Conservation (phyloP, 1,140 invertebrate species). For the Apolygus lucorum region DNA sequence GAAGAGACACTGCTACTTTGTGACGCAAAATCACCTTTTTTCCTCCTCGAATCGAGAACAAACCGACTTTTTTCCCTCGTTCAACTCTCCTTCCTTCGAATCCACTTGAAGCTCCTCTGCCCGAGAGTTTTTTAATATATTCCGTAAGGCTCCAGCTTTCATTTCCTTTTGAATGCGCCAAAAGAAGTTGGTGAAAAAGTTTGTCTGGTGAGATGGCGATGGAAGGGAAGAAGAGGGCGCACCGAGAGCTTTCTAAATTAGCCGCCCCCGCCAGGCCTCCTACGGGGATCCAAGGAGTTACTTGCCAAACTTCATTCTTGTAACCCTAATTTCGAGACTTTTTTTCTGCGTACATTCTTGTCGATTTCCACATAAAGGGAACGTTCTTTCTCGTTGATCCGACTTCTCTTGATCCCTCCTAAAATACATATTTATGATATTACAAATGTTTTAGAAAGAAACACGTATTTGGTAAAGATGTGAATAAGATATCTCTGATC, state of each 20-base stretch:
- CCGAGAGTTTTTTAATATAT: slow-evolving; percentile 14
- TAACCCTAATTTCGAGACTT: not conserved
- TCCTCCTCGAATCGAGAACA: too few species aligned
- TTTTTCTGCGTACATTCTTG: too few species aligned
- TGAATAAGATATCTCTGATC: too few species aligned
- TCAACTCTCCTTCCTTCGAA: not conserved
- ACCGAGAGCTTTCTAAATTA: slow-evolving; percentile 4
- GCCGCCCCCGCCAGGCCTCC: not conserved
- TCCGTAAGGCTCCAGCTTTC: slow-evolving; percentile 1
- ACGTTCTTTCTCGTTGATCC: too few species aligned
- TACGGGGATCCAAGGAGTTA: not conserved
- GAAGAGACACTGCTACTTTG: too few species aligned
- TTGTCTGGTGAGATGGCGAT: not conserved
- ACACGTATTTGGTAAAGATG: too few species aligned
- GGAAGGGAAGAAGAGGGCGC: not conserved
- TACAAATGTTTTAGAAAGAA: too few species aligned
- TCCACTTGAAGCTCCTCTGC: not conserved
- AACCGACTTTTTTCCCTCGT: not conserved
- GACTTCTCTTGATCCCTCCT: too few species aligned
- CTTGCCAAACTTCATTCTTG: not conserved
- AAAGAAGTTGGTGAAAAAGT: not conserved
- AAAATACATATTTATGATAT: too few species aligned
- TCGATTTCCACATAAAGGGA: too few species aligned
- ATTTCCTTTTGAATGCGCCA: slow-evolving; percentile 13
- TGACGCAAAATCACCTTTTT: too few species aligned